Conservation (phyloP, 2,888 invertebrate species). For the Melanotus villosus region DNA sequence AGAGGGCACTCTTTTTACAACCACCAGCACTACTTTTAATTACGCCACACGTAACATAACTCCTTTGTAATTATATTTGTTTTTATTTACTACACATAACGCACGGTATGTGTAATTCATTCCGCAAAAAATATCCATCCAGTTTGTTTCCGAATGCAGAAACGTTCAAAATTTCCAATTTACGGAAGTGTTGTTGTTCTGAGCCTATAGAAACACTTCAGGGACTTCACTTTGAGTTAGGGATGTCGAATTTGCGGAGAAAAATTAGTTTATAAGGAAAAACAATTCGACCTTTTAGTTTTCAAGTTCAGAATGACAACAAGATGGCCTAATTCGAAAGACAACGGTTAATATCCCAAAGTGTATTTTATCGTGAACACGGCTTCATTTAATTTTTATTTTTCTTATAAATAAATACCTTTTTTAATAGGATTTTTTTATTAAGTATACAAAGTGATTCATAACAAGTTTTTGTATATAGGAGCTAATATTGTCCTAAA, state of each 20-base stretch:
- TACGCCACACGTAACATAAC: background rate
- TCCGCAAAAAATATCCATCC: background rate
- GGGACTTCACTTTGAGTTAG: background rate
- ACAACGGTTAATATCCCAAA: too few relatives aligned
- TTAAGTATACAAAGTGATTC: too few relatives aligned
- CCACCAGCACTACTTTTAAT: constrained; percentile 9
- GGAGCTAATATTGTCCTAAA: too few relatives aligned
- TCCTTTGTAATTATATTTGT: constrained; percentile 2
- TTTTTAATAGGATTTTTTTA: too few relatives aligned
- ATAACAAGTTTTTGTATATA: too few relatives aligned
- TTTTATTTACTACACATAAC: background rate
- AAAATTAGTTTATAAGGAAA: background rate
- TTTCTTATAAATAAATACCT: too few relatives aligned
- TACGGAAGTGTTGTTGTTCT: constrained; percentile 18
- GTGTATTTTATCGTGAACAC: too few relatives aligned
- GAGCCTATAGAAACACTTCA: constrained; percentile 8
- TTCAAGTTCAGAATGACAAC: too few relatives aligned
- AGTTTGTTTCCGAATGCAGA: background rate
- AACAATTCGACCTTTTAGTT: too few relatives aligned
- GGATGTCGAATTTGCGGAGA: background rate
- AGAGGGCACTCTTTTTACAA: too few relatives aligned
- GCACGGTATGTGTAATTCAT: background rate
- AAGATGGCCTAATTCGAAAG: too few relatives aligned
- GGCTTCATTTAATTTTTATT: too few relatives aligned
- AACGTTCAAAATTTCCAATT: constrained; percentile 18